Evolutionary conservation across 2,797 vertebrate species (phyloP), one percentile per base, ranked within the genome.

Genomic region (Crocidura indochinensis): DNA sequence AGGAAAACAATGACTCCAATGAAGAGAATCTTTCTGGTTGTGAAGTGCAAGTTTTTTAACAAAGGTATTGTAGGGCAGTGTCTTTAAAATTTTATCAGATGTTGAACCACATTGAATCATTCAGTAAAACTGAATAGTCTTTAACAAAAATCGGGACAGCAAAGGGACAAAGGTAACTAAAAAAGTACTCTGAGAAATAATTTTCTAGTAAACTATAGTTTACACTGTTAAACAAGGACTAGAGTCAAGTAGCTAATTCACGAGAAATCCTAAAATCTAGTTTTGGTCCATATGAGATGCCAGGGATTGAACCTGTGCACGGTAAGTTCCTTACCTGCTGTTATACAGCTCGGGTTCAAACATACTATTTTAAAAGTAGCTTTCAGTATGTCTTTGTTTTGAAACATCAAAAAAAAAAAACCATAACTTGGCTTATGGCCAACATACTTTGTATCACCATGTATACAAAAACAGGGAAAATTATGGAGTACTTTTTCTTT

Each of bases 321-420:
- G 38, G 38, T 38, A 38, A 38, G 38, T 38, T 2, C 38, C 38
- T 38, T 38, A 38, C 38, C 5, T 38, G 38, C 38, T 38, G 38
- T 38, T 2, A 38, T 38, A 38, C 38, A 38, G 38, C 38, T 38
- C 38, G 2, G 38, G 38, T 71, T 22, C 44, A 84, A 91, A 72
- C 3, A 46, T 72, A 76, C 84, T 88, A 62, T 69, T 78, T 90
- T 76, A n/a, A 31, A 91, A 75, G 53, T 47, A 67, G 44, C 10
- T 77, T 53, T 92, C 75, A 46, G 20, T 83, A 62, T 64, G 31
- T 1, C 17, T 88, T 92, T 62, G 1, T 91, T 79, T 85, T 44
- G 29, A 94, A 56, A 91, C n/a, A 92, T 85, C 56, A 73, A 91
- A 74, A 68, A 71, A n/a, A n/a, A n/a, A n/a, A n/a, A n/a, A n/a